phyloP scores from a whole-genome alignment of 2,888 invertebrate species.

The Sinelater perroti region DNA sequence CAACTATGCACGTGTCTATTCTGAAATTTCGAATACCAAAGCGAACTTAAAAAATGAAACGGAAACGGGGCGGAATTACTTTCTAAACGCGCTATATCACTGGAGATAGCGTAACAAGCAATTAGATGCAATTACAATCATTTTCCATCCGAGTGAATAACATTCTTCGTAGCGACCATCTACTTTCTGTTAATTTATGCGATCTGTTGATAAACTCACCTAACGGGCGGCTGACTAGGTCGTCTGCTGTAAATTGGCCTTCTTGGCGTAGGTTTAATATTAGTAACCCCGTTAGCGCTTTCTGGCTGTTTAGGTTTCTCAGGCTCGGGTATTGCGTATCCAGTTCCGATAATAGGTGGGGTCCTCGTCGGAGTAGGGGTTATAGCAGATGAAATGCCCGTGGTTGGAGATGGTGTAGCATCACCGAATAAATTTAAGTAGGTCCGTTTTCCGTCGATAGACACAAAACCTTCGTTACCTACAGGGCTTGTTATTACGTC shows the following conservation, averaged over 20 bases:
- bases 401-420: slow-evolving; percentile 58
- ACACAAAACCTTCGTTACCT: slow-evolving; percentile 86
- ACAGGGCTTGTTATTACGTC: slow-evolving; percentile 84
- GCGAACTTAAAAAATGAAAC: slow-evolving; percentile 17
- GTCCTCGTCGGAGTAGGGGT: slow-evolving; percentile 57
- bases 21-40: too few relatives aligned
- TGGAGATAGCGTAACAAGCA: not conserved
- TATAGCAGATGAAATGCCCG: slow-evolving; percentile 49
- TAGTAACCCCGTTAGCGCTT: slow-evolving; percentile 50
- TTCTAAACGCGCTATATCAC: not conserved
- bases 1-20: slow-evolving; percentile 94
- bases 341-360: slow-evolving; percentile 66
- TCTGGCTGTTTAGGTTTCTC: slow-evolving; percentile 49
- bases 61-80: not conserved
- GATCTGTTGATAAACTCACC: slow-evolving; percentile 56
- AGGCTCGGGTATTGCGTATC: slow-evolving; percentile 70
- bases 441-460: slow-evolving; percentile 89
- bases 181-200: slow-evolving; percentile 10
- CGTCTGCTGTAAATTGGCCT: slow-evolving; percentile 68
- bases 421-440: slow-evolving; percentile 86
- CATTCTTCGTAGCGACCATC: not conserved
- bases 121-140: not conserved
- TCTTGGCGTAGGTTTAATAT: slow-evolving; percentile 60
- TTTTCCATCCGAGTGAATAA: slow-evolving; percentile 9
- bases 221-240: slow-evolving; percentile 74